A percentile compares a stretch with the other conserved stretches of the same genome.
Evolutionary conservation across 2,113 vertebrate genomes (phyloP).

Genomic region (Gopherus evgoodei): DNA sequence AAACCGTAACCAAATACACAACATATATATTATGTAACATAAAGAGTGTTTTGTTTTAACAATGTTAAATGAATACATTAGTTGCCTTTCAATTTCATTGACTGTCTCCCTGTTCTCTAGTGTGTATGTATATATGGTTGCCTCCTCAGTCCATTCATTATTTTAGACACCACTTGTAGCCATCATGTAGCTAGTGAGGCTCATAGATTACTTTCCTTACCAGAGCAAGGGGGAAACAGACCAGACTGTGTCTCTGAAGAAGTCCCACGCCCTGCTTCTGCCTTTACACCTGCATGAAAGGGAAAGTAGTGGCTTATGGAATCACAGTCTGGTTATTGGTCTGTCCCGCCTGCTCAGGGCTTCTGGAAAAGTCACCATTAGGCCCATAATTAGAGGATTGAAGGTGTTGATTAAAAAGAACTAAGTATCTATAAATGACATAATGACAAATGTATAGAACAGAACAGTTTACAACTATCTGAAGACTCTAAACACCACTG

Average conservation of each 20-base stretch:
- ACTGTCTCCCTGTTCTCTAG: not conserved
- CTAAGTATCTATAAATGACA: not conserved
- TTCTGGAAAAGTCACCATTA: not conserved
- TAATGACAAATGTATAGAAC: not conserved
- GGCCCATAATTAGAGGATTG: not conserved
- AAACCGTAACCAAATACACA: too few species aligned
- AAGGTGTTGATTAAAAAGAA: not conserved
- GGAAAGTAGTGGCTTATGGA: not conserved
- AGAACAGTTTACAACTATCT: not conserved
- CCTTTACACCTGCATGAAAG: fast-evolving
- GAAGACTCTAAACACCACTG: not conserved
- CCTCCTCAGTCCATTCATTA: not conserved
- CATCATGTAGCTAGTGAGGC: not conserved
- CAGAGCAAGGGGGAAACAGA: not conserved
- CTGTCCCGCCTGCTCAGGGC: not conserved
- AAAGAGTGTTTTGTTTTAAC: not conserved
- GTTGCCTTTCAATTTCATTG: not conserved
- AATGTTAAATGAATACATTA: not conserved
- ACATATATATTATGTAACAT: not conserved
- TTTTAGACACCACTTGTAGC: not conserved
- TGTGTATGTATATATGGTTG: not conserved
- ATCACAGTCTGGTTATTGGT: not conserved
- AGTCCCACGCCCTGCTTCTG: not conserved
- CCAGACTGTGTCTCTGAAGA: not conserved
- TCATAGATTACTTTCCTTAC: not conserved